Evolutionary conservation across 2,888 invertebrate genomes (phyloP), one percentile per base, ranked within the genome.

Genomic region (Herminia tarsipennalis): DNA sequence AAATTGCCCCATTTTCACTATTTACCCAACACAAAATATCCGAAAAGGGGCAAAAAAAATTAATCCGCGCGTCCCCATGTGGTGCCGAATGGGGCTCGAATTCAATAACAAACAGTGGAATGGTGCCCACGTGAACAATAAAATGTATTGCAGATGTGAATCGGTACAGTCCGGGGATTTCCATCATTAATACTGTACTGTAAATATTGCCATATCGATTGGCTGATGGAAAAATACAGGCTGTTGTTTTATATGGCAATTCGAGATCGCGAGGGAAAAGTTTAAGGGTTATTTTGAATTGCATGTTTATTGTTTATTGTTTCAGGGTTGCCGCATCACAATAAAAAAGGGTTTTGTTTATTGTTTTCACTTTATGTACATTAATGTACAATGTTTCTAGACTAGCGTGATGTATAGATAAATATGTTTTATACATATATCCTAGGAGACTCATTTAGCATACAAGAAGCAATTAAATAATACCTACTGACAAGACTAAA

Each of bases 101-200:
- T 66, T 66, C 55, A 76, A 67, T 67, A 66, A 60, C 70, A 70
- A 50, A 68, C 62, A 64, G 59, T 56, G 39, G 55, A 73, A 81
- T 66, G 50, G 73, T 58, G 66, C 86, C 83, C 84, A 56, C 43
- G 81, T 66, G 83, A 45, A 66, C 74, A 65, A 81, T 87, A 79
- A 78, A 75, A 69, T 65, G 73, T 68, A 72, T 70, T 65, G 67
- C 67, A 63, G 62, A 69, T 69, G 71, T 59, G 52, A 33, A 38
- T 47, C 40, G 43, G 27, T n/a, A 27, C 72, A 54, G 55, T 32
- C 71, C 56, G 53, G 59, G 74, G 74, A 73, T 73, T 76, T 75
- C 57, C 49, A 56, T 72, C 78, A 79, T 77, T 77, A 78, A 81
- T 79, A 72, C 62, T 63, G 65, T 69, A 64, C 68, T 67, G 73